phyloP scores from a whole-genome alignment of 2,113 vertebrate species.

The Lepidothrix coronata region DNA sequence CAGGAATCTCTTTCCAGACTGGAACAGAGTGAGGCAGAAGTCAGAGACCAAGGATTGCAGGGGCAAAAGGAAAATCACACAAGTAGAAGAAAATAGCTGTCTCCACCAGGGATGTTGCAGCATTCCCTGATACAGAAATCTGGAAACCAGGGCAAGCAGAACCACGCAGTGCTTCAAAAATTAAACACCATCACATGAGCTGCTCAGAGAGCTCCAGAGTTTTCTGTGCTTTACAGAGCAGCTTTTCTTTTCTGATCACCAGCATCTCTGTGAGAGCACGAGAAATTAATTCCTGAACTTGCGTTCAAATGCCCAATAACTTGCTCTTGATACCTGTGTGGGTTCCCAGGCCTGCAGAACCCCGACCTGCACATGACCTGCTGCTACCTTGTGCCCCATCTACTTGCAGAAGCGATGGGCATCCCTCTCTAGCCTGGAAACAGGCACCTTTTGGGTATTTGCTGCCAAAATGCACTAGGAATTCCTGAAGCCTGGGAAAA shows the following conservation, averaged over 20 bases:
- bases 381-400: background rate
- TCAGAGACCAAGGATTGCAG: rapidly evolving
- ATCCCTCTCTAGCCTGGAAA: background rate
- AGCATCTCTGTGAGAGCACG: background rate
- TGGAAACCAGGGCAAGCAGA: background rate
- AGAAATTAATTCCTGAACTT: background rate
- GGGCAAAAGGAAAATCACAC: background rate
- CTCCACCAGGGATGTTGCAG: background rate
- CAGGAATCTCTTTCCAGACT: background rate
- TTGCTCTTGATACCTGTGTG: rapidly evolving
- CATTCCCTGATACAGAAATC: background rate
- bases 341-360: background rate
- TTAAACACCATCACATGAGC: background rate
- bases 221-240: background rate
- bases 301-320: background rate
- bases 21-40: background rate
- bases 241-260: background rate
- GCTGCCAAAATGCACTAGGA: background rate
- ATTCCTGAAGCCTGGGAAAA: background rate
- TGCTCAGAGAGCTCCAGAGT: background rate
- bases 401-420: background rate
- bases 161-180: background rate
- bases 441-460: background rate
- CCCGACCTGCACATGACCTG: rapidly evolving
- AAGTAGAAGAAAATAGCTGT: background rate